Percentiles rank a stretch among this genome's conserved stretches.
phyloP scores from a whole-genome alignment of 2,797 vertebrate genomes.

The Phataginus tetradactyla region DNA sequence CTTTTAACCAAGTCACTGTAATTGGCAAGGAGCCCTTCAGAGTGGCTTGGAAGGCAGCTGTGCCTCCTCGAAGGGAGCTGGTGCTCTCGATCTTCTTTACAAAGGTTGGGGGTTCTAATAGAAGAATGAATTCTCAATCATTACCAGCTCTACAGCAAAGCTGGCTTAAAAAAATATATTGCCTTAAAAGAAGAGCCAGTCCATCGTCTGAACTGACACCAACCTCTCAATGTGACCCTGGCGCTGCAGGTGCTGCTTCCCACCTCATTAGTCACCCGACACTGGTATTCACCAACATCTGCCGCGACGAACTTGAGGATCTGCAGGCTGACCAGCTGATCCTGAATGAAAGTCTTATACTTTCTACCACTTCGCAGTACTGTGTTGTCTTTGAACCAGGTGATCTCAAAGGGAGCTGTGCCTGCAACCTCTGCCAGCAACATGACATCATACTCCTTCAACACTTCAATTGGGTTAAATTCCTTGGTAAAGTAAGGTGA shows the following conservation, averaged over 20 bases:
- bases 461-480: slow-evolving; percentile 94
- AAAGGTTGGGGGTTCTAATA: slow-evolving; percentile 95
- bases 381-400: slow-evolving; percentile 95
- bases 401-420: slow-evolving; percentile 94
- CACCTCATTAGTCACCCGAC: slow-evolving; percentile 94
- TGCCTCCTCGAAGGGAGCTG: slow-evolving; percentile 91
- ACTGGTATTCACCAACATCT: slow-evolving; percentile 94
- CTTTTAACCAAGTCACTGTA: slow-evolving; percentile 95
- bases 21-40: slow-evolving; percentile 96
- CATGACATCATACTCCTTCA: slow-evolving; percentile 95
- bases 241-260: slow-evolving; percentile 93
- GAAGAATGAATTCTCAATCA: slow-evolving; percentile 78
- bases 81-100: slow-evolving; percentile 94
- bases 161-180: neutral
- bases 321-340: slow-evolving; percentile 92
- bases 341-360: slow-evolving; percentile 92
- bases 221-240: slow-evolving; percentile 95
- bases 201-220: slow-evolving; percentile 81
- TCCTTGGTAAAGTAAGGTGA: slow-evolving; percentile 94
- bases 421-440: slow-evolving; percentile 94
- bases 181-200: neutral
- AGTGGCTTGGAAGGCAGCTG: slow-evolving; percentile 92
- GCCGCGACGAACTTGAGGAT: slow-evolving; percentile 92
- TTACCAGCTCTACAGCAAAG: neutral
- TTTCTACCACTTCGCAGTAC: slow-evolving; percentile 94